Conservation (phyloP, 1,140 invertebrate species). For the Melanaphis sacchari region DNA sequence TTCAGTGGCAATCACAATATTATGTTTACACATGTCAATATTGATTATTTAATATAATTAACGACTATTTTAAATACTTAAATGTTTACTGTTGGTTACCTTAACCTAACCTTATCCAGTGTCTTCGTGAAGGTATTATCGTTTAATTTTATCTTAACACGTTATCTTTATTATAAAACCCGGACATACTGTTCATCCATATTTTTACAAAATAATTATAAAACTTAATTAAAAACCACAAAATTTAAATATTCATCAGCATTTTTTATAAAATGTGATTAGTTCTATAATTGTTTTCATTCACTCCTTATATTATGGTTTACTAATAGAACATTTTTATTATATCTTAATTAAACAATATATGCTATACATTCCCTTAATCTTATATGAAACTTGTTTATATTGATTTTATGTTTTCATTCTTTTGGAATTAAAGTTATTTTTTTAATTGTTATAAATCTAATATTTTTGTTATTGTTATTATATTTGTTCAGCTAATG, state of each 20-base stretch:
- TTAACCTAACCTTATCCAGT: too few species aligned
- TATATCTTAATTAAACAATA: not conserved
- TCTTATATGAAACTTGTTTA: not conserved
- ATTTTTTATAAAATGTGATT: too few species aligned
- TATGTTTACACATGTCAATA: not conserved
- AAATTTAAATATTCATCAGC: not conserved
- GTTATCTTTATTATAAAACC: not conserved
- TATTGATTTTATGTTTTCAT: not conserved
- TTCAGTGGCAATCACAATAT: not conserved
- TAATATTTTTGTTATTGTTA: not conserved
- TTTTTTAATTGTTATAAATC: not conserved
- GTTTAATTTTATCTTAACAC: not conserved
- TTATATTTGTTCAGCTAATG: too few species aligned
- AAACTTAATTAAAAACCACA: not conserved
- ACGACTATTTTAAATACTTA: not conserved
- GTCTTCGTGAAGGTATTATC: not conserved
- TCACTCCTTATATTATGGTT: not conserved
- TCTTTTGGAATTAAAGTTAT: not conserved
- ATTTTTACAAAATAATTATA: not conserved
- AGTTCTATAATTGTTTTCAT: not conserved
- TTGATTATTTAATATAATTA: not conserved
- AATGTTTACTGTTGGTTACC: not conserved
- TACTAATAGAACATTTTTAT: not conserved
- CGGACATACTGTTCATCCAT: not conserved
- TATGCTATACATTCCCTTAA: too few species aligned